Conservation (phyloP, 2,113 vertebrate genomes). For the Narcine bancroftii region DNA sequence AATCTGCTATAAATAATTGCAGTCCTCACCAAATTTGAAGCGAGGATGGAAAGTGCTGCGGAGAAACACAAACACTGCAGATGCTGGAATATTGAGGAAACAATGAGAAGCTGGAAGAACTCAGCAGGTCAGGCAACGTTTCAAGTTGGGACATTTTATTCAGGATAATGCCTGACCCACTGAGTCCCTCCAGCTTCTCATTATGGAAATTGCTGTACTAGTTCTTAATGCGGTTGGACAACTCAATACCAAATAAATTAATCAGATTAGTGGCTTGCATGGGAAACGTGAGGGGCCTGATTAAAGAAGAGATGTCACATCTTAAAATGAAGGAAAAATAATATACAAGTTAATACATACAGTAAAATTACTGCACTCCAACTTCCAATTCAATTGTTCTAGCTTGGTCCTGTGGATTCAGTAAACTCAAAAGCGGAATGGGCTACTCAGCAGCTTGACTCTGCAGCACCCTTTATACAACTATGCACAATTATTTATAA, state of each 20-base stretch:
- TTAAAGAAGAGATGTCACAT: too few species aligned
- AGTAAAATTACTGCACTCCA: background rate
- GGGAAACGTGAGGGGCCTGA: background rate
- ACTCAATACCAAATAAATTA: background rate
- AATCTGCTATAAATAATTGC: background rate
- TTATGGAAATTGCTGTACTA: background rate
- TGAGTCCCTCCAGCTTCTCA: too few species aligned
- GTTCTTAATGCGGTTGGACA: background rate
- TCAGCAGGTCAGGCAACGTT: too few species aligned
- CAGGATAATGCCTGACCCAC: too few species aligned
- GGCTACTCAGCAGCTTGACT: too few species aligned
- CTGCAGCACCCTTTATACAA: too few species aligned
- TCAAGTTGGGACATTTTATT: too few species aligned
- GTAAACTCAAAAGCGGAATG: too few species aligned
- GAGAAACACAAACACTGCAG: too few species aligned
- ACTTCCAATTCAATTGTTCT: background rate
- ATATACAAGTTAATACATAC: background rate
- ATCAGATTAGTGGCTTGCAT: background rate
- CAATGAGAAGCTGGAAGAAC: too few species aligned
- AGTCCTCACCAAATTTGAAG: background rate
- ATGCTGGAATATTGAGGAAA: too few species aligned
- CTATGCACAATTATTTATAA: too few species aligned
- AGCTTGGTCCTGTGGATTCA: background rate
- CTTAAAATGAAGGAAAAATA: background rate
- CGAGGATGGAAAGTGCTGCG: background rate